Base-by-base conservation (phyloP, 35 echinoderm and acorn worm genomes). In the Acanthaster planci region DNA sequence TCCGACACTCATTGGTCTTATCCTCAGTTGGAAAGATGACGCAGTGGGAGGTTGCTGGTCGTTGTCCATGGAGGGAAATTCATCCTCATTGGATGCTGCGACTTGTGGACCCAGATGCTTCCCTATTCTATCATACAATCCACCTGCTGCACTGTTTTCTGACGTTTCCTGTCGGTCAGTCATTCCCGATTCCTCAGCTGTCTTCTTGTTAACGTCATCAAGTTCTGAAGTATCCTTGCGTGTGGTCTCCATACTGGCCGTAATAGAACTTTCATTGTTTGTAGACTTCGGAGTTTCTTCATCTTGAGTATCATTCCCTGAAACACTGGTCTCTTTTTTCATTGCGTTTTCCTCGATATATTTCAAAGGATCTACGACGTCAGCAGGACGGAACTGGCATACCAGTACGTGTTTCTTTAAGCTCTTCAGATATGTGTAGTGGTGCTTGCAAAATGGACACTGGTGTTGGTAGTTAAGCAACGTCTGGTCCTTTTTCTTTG, bases 341-440 rank as follows among this genome's bases (percentile, higher is more conserved):
- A 57, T 47, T 34, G n/a, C 67, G 37, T 81, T 58, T 52, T 81
- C 58, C 60, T 52, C 77, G 47, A 80, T 57, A 79, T 79, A 51
- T 91, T 64, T 53, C 16, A 85, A 34, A 34, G 91, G 58, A 78
- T 83, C 80, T 14, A 58, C 60, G 23, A 38, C 67, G 37, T 93
- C 76, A 1, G 67, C 44, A 2, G 79, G 76, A 39, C 78, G 57
- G 35, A 53, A 54, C 12, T 87, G 91, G 64, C 94, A 97, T 34
- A 85, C 79, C 19, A 92, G 39, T 7, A 85, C 81, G 68, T 98
- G 95, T 53, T 98, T 98, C 76, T 98, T 90, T 9, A 98, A 76
- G 77, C 95, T 98, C 47, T 88, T 89, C 5, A 98, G 81, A 53
- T 98, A 98, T 10, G 89, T 90, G 59, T 94, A 98, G 42, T 94